phyloP scores from a whole-genome alignment of 37 sponge, comb jelly and placozoan species.

The Spongia lamella region DNA sequence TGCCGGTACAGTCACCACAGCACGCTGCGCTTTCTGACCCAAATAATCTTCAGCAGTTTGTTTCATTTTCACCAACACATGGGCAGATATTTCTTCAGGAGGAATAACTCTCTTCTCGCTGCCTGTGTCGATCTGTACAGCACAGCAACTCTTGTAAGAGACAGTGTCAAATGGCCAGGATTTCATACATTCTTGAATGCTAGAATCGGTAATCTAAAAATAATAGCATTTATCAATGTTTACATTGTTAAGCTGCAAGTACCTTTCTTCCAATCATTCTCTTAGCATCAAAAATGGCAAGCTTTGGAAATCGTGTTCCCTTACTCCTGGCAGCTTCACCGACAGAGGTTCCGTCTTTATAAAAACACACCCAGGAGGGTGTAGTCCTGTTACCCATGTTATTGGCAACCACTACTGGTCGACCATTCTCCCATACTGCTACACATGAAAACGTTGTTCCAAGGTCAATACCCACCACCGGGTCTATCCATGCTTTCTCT shows the following conservation, averaged over 20 bases:
- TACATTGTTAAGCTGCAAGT: not conserved
- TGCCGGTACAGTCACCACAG: constrained; percentile 91
- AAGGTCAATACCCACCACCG: constrained; percentile 86
- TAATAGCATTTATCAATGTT: not conserved
- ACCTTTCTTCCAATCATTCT: constrained; percentile 87
- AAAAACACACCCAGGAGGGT: constrained; percentile 92
- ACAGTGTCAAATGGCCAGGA: constrained; percentile 77
- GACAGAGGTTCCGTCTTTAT: constrained; percentile 59
- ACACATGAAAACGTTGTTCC: constrained; percentile 97
- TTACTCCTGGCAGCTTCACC: constrained; percentile 89
- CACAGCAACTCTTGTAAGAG: constrained; percentile 66
- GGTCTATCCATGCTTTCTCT: not conserved
- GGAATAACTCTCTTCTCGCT: constrained; percentile 28
- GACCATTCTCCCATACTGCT: constrained; percentile 80
- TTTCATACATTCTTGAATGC: constrained; percentile 51
- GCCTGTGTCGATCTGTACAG: constrained; percentile 42
- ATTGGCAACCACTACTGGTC: constrained; percentile 78
- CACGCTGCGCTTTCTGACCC: constrained; percentile 50
- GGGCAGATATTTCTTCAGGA: constrained; percentile 90
- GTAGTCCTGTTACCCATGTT: constrained; percentile 91
- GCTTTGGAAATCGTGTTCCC: constrained; percentile 54
- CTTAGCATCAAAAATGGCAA: constrained; percentile 87
- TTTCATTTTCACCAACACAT: constrained; percentile 90
- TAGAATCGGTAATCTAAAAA: constrained; percentile 21
- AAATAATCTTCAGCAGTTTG: constrained; percentile 91